Evolutionary conservation across 2,113 vertebrate species (phyloP), one percentile per base, ranked within the genome.

Genomic region (Podarcis cretensis): DNA sequence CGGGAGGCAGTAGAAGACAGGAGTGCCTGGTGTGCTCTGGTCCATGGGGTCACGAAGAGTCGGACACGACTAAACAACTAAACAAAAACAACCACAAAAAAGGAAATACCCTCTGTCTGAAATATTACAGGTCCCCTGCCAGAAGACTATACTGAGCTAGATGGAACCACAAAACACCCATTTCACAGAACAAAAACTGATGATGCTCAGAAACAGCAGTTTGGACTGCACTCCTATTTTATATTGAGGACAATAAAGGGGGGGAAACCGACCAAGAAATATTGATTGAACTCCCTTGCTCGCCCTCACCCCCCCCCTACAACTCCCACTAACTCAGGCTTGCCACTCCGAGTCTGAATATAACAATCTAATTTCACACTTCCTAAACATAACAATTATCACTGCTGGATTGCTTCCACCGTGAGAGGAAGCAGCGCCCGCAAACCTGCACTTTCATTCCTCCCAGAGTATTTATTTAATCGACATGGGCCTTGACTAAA

Each of bases 351-450:
- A 88, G 80, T 20, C 92, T 75, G 86, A 81, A 23, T 81, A n/a
- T 32, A 94, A 89, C 80, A 68, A 83, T 83, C 81, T 76, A 77
- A 88, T 88, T 78, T 91, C 78, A 23, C 65, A 35, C 48, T 92
- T 88, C 86, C 84, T 91, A 87, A 87, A 87, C 91, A 92, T 54
- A 90, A 94, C 95, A 95, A 94, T 89, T 93, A 93, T 54, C 86
- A 12, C 0, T 27, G 0, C 43, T 71, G 84, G 48, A 82, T 57
- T 89, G 71, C 73, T 89, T 83, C 73, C 75, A 0, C 3, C 84
- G 78, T 81, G 23, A 20, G 73, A 83, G 71, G 63, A 78, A 88
- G 0, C 0, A 84, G 71, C 73, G 1, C 3, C 8, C 20, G 1
- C 74, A 1, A 6, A 32, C 23, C 6, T 23, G 1, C 16, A 5